A percentile compares a stretch with the other conserved stretches of the same genome.
Evolutionary conservation across 2,113 vertebrate species (phyloP).

Genomic region (Callionymus lyra): DNA sequence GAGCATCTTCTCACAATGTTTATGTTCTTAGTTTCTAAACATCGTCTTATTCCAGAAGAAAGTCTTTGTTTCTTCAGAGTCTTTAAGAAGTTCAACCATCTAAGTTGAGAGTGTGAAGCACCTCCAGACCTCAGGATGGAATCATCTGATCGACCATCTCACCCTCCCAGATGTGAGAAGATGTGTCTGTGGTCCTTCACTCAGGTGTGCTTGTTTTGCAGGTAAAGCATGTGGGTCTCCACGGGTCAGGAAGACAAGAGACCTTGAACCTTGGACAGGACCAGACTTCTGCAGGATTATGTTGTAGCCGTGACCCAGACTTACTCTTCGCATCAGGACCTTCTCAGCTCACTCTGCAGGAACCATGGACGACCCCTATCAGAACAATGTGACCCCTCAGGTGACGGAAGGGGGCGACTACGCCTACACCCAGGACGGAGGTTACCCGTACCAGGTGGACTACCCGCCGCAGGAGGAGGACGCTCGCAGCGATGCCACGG

Average conservation of each 20-base stretch:
- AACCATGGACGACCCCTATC: conserved; percentile 77
- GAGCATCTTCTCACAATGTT: too few relatives aligned
- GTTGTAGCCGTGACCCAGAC: not conserved
- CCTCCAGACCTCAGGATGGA: too few relatives aligned
- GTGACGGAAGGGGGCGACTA: conserved; percentile 65
- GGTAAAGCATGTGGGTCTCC: conserved; percentile 52
- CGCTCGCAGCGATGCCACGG: conserved; percentile 86
- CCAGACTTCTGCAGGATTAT: conserved; percentile 43
- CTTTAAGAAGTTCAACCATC: too few relatives aligned
- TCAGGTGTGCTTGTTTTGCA: conserved; percentile 26
- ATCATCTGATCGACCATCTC: too few relatives aligned
- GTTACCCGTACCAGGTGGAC: conserved; percentile 70
- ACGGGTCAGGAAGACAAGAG: conserved; percentile 29
- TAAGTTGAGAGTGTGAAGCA: too few relatives aligned
- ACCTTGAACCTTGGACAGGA: conserved; percentile 26
- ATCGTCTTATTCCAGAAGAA: too few relatives aligned
- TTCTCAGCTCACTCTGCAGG: conserved; percentile 4
- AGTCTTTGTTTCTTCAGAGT: too few relatives aligned
- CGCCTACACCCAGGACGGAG: conserved; percentile 64
- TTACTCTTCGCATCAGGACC: not conserved
- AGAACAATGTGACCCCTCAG: conserved; percentile 70
- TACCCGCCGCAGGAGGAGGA: conserved; percentile 76
- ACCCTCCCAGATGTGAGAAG: too few relatives aligned
- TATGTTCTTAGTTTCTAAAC: too few relatives aligned
- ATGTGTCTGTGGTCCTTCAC: too few relatives aligned